Evolutionary conservation across 2,113 vertebrate genomes (phyloP), one percentile per base, ranked within the genome.

Genomic region (Bujurquina vittata): DNA sequence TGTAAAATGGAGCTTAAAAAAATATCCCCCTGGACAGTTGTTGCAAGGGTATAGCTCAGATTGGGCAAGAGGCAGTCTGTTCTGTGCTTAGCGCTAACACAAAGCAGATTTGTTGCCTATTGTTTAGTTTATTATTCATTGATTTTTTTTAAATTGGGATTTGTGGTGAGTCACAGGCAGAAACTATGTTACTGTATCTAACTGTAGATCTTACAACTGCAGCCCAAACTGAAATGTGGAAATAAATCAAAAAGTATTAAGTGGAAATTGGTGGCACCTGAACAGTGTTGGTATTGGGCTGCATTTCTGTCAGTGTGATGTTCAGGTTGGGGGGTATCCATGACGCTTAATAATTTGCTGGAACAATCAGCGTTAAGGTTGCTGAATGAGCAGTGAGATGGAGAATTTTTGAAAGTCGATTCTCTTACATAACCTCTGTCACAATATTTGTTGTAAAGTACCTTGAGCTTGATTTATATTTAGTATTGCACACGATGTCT

Each of bases 1-100:
- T 52, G 11, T 49, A 49, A 49, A 7, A 29, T 29, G 49, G 0
- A 18, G 65, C 20, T 69, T 4, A 23, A 49, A 69, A 69, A 52
- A 0, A 29, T 69, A 69, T 26, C 40, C 23, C 18, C 0, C 23
- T 49, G 63, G 3, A 18, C 63, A 46, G 63, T 40, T 67, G 22
- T 10, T 4, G 0, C 37, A 67, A 67, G 43, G 43, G 11, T 46
- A 46, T 46, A n/a, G n/a, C n/a, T n/a, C n/a, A n/a, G n/a, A n/a
- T n/a, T n/a, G n/a, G n/a, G n/a, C n/a, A n/a, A n/a, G n/a, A n/a
- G n/a, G n/a, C n/a, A n/a, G n/a, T n/a, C 5, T 49, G 63, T 69
- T 67, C 17, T 0, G 63, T 52, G 6, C 17, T 67, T 67, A 40
- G 43, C 43, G 17, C 29, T 69, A 52, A 8, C 43, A 69, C 43